Base-by-base conservation (phyloP, 2,888 invertebrate species). In the Perithous albicinctus region DNA sequence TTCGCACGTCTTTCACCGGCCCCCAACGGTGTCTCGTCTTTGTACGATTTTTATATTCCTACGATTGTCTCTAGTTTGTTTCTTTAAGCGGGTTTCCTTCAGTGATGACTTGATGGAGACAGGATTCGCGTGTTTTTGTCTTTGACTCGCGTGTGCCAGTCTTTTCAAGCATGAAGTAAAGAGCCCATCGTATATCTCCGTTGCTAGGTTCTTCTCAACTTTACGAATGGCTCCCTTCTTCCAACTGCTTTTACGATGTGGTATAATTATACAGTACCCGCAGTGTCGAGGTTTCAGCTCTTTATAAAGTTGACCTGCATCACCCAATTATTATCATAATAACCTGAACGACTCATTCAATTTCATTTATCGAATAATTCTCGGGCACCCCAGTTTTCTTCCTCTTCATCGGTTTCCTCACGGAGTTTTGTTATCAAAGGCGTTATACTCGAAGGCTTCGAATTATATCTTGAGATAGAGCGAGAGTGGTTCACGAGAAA, bases 181-280 rank as follows among this genome's bases (percentile, higher is more conserved):
- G 18, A 35, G 35, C 26, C 5, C 18, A 41, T 69, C 23, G 35
- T 64, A 23, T 61, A 51, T 56, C 72, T 67, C 32, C 51, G 51
- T 43, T 46, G 63, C 76, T 35, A 20, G 43, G 32, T 35, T 63
- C 56, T 3, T 38, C 70, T 38, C 38, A 46, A 59, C 72, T 54
- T 32, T n/a, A 35, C n/a, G 15, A 18, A 35, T 46, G 63, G 18
- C 35, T 7, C 66, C 69, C 66, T 64, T 73, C 74, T 67, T 67
- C 77, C 72, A 83, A 85, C 76, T 83, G 82, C 80, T 67, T 87
- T 87, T 87, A 87, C 84, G 86, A 86, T 76, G 86, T 86, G 85
- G 84, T 84, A 86, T 86, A 87, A 87, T 61, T 61, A 59, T 32
- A 59, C 35, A 56, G 35, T 15, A 18, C 8, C 35, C 32, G 18